Conservation (phyloP, 1,140 invertebrate genomes). For the Drosophila ficusphila region DNA sequence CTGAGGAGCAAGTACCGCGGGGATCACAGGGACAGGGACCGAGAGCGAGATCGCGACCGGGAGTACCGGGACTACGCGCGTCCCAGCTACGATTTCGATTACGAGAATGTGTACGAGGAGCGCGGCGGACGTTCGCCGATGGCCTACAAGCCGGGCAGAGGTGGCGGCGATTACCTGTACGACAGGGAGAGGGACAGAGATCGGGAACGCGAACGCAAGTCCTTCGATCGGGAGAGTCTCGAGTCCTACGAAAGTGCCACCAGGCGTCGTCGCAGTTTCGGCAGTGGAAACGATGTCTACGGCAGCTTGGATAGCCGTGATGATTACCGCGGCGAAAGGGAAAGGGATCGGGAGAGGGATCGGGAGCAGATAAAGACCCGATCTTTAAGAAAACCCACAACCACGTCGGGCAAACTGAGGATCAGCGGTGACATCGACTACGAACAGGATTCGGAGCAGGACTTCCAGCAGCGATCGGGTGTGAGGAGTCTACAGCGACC, state of each 20-base stretch:
- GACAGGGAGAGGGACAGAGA: slow-evolving; percentile 58
- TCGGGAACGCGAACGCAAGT: slow-evolving; percentile 69
- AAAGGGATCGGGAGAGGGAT: slow-evolving; percentile 54
- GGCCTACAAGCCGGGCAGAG: slow-evolving; percentile 53
- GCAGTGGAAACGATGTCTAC: slow-evolving; percentile 81
- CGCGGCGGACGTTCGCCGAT: slow-evolving; percentile 68
- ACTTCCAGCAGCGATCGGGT: slow-evolving; percentile 56
- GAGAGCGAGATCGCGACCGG: slow-evolving; percentile 54
- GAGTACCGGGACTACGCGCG: slow-evolving; percentile 74
- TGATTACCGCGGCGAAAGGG: slow-evolving; percentile 64
- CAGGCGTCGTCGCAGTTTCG: slow-evolving; percentile 74
- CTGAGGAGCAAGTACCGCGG: slow-evolving; percentile 58
- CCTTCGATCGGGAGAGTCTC: slow-evolving; percentile 82
- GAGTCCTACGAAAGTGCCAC: slow-evolving; percentile 82
- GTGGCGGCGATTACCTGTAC: slow-evolving; percentile 67
- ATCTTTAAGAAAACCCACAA: slow-evolving; percentile 69
- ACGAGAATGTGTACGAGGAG: slow-evolving; percentile 81
- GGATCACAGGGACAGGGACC: slow-evolving; percentile 50
- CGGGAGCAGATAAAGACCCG: slow-evolving; percentile 72
- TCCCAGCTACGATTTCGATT: slow-evolving; percentile 81
- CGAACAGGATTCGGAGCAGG: slow-evolving; percentile 82
- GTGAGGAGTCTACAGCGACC: slow-evolving; percentile 75
- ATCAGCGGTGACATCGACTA: slow-evolving; percentile 79
- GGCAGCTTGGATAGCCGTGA: slow-evolving; percentile 80
- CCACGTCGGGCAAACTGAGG: slow-evolving; percentile 65